Evolutionary conservation across 1,140 invertebrate genomes (phyloP), one percentile per base, ranked within the genome.

Genomic region (Zeugodacus cucurbitae): DNA sequence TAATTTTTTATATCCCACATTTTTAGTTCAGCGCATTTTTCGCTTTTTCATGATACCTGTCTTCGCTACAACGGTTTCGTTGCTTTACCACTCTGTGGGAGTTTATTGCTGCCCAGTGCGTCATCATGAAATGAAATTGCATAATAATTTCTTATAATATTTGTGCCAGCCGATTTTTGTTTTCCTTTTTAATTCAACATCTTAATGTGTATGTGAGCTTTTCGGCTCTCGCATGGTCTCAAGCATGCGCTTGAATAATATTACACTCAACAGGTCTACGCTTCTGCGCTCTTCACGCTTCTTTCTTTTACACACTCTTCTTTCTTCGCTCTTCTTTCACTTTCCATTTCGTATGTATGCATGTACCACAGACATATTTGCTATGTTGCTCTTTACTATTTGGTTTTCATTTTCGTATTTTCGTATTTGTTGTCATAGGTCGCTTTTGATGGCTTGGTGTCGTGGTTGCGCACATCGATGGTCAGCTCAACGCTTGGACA

Each of bases 101-200:
- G 74, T 82, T 82, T 82, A 82, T 20, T n/a, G 41, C 20, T 20
- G 29, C 1, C 10, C 22, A 29, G 37, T 22, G 41, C 41, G 74
- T 44, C 74, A 82, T 82, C 67, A 7, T 26, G 48, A 82, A 82
- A 48, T n/a, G n/a, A 82, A 48, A 54, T 82, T 82, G 41, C 74
- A 82, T 82, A 82, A 82, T 82, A 54, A 37, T 14, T 41, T 74
- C 26, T 74, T 74, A 74, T 74, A 74, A 74, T 37, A 37, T 74
- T 37, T 37, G 62, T 67, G 62, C 14, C 14, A 67, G 8, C 62
- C 3, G 6, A 6, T 26, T n/a, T 59, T n/a, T 26, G n/a, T 22
- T 26, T 59, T n/a, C 6, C n/a, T 22, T 59, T n/a, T 26, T 62
- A 26, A 62, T 26, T 62, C 48, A 20, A 57, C 3, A 26, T 62